Conservation (phyloP, 1,140 invertebrate species). For the Heliothis subflexa region DNA sequence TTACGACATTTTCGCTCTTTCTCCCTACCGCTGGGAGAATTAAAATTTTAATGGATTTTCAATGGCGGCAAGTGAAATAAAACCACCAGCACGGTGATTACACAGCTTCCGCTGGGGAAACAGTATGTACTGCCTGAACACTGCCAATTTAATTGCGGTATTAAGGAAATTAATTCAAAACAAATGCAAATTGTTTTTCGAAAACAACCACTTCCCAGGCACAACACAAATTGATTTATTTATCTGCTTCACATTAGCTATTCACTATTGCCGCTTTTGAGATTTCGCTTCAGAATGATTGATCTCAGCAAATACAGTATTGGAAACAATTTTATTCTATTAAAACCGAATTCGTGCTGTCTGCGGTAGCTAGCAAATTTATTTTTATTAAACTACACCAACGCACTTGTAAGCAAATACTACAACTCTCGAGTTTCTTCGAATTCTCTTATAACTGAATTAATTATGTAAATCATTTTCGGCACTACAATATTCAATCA, state of each 20-base stretch:
- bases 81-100: constrained; percentile 53
- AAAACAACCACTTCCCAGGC: constrained; percentile 8
- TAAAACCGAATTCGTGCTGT: constrained; percentile 12
- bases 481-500: background rate
- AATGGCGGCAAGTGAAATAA: constrained; percentile 60
- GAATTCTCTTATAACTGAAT: constrained; percentile 3
- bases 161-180: constrained; percentile 49
- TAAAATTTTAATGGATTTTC: constrained; percentile 64
- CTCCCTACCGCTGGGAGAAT: constrained; percentile 50
- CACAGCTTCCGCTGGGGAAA: constrained; percentile 48
- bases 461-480: constrained; percentile 13
- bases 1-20: constrained; percentile 56
- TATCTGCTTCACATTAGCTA: constrained; percentile 8
- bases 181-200: constrained; percentile 42
- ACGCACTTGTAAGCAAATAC: constrained; percentile 1
- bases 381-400: constrained; percentile 15
- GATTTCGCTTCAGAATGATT: constrained; percentile 36
- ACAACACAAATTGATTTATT: constrained; percentile 34
- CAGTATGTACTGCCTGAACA: constrained; percentile 39
- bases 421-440: background rate
- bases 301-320: constrained; percentile 30
- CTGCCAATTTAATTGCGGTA: constrained; percentile 43
- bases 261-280: background rate
- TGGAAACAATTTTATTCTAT: constrained; percentile 37
- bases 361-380: constrained; percentile 16